These are phyloP conservation scores for Sycobia sp. DNA, from an alignment of 1,140 invertebrate genomes.

Conservation along the genomic window DNA sequence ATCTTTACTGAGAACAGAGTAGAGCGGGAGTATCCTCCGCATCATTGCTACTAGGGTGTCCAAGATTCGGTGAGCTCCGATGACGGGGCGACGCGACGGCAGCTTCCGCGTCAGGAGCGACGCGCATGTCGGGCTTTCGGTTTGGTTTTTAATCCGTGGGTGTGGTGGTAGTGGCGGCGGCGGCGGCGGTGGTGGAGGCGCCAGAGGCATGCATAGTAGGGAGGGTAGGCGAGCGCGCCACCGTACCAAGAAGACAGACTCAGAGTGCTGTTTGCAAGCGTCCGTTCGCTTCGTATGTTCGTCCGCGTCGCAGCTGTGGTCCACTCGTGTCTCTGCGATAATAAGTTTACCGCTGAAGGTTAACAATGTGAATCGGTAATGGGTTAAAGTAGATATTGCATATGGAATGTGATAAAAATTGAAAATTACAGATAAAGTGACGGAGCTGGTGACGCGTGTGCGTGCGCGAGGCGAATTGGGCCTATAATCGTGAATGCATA, in stretches of 20 bases:
- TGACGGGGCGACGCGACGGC: constrained; percentile 23
- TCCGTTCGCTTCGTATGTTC: background rate
- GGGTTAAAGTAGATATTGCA: no score
- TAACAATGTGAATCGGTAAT: no score
- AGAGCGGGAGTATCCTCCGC: background rate
- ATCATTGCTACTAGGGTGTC: background rate
- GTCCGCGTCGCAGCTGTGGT: no score
- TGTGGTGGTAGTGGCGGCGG: constrained; percentile 46
- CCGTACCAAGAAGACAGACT: no score
- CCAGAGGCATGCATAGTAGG: constrained; percentile 35
- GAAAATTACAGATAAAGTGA: background rate
- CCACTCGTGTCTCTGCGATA: no score
- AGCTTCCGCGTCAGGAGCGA: constrained; percentile 36
- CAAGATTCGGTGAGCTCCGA: constrained; percentile 8
- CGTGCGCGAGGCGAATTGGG: constrained; percentile 12
- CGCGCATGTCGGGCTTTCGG: constrained; percentile 42
- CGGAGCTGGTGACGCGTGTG: background rate
- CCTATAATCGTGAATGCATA: no score
- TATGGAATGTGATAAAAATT: background rate
- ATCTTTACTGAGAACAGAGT: no score
- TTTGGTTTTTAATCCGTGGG: constrained; percentile 59
- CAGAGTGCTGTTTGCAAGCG: background rate
- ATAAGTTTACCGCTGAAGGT: no score
- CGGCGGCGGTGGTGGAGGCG: constrained; percentile 30
- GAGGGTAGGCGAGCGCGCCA: constrained; percentile 34